phyloP scores from a whole-genome alignment of 2,113 vertebrate genomes.

The Sakesphorus luctuosus region DNA sequence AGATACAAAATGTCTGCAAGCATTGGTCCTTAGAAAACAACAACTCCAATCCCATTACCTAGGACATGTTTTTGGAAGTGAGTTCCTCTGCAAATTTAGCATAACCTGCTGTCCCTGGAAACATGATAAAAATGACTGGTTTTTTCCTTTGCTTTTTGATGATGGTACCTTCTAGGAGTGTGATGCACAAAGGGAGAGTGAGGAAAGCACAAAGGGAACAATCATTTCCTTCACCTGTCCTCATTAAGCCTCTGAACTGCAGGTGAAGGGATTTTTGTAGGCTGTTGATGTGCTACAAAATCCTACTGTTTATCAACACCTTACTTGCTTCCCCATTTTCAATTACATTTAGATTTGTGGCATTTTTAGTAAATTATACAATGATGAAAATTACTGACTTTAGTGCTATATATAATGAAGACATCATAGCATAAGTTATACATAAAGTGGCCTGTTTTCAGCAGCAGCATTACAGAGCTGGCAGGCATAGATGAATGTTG shows the following conservation, averaged over 20 bases:
- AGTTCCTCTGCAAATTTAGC: not conserved
- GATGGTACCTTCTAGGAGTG: not conserved
- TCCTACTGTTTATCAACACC: not conserved
- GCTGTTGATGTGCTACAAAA: not conserved
- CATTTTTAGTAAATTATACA: not conserved
- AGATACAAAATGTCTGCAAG: not conserved
- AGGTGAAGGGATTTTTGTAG: not conserved
- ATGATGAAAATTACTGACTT: not conserved
- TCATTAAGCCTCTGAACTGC: not conserved
- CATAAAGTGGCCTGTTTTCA: not conserved
- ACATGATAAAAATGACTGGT: accelerated
- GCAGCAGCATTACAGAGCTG: not conserved
- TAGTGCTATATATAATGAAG: not conserved
- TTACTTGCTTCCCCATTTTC: not conserved
- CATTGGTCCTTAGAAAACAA: not conserved
- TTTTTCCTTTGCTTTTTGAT: not conserved
- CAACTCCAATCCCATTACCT: not conserved
- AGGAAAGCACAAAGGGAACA: not conserved
- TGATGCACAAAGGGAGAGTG: not conserved
- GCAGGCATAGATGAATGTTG: not conserved
- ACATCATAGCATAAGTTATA: not conserved
- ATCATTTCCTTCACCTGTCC: not conserved
- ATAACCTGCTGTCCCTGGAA: not conserved
- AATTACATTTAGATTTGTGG: not conserved
- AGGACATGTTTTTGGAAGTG: not conserved